A percentile compares a stretch with the other conserved stretches of the same genome.
Evolutionary conservation across 2,888 invertebrate genomes (phyloP).

Genomic region (Endotricha flammealis): DNA sequence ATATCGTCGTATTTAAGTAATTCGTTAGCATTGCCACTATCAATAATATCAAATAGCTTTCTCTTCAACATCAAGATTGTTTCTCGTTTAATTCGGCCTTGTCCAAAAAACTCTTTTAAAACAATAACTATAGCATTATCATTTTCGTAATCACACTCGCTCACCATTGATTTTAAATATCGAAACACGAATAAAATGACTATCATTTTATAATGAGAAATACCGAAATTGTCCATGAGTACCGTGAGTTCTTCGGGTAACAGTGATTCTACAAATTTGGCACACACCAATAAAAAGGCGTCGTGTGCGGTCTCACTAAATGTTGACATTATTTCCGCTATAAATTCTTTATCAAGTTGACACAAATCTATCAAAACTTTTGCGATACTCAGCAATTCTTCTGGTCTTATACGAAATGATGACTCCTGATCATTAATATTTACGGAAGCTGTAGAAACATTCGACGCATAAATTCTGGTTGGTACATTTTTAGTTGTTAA

Average conservation of each 20-base stretch:
- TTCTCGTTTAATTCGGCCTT: slow-evolving; percentile 13
- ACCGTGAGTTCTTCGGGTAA: slow-evolving; percentile 7
- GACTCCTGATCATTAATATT: background rate
- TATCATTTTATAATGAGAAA: slow-evolving; percentile 10
- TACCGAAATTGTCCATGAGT: no score
- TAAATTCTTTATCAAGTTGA: slow-evolving; percentile 16
- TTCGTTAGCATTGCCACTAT: slow-evolving; percentile 3
- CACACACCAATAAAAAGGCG: slow-evolving; percentile 17
- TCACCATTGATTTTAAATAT: slow-evolving; percentile 12
- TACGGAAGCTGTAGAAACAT: slow-evolving; percentile 1
- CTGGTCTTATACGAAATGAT: slow-evolving; percentile 12
- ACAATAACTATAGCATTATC: slow-evolving; percentile 10
- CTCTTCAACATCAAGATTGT: slow-evolving; percentile 9
- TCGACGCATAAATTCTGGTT: slow-evolving; percentile 24
- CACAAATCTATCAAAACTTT: slow-evolving; percentile 15
- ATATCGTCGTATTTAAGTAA: slow-evolving; percentile 12
- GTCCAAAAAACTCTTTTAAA: slow-evolving; percentile 11
- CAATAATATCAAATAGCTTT: slow-evolving; percentile 3
- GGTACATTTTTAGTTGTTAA: slow-evolving; percentile 29
- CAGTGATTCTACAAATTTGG: slow-evolving; percentile 12
- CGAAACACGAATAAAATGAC: slow-evolving; percentile 11
- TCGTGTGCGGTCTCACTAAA: slow-evolving; percentile 13
- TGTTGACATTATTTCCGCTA: slow-evolving; percentile 17
- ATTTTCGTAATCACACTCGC: slow-evolving; percentile 5
- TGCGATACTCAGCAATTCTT: slow-evolving; percentile 15